Base-by-base conservation (phyloP, 2,888 invertebrate genomes). In the Xylota segnis region DNA sequence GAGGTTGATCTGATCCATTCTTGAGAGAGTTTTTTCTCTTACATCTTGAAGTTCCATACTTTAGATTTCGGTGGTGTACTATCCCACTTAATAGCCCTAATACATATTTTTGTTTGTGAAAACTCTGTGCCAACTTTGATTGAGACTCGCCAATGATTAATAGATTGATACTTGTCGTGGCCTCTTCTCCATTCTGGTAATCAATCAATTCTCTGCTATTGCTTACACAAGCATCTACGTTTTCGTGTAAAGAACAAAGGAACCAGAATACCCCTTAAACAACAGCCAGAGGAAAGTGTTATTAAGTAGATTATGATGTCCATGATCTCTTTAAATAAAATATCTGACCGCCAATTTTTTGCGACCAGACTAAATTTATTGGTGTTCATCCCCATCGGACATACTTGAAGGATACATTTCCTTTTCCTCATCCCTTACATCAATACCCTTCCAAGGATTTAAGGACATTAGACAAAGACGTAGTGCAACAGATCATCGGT, bases 401-500 rank as follows among this genome's bases (percentile, higher is more conserved):
- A 71, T 56, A 63, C 56, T 56, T 45, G 56, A 14, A 34, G 16
- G 32, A 43, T 16, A 29, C 7, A 45, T 45, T 61, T 61, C 66
- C 37, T 63, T 70, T 10, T 12, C 9, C 23, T 68, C 7, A 70
- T 77, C 54, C 77, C 23, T 61, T 77, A 32, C 70, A 61, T 70
- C 68, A 77, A 70, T 70, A 77, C 52, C 68, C 52, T 52, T 14
- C 7, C 16, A 61, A 61, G 18, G 32, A 59, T 43, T 47, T 68
- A 50, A 18, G 61, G n/a, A 47, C 54, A 63, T 16, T 34, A 61
- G 23, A 32, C 14, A 63, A 27, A 29, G 27, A 16, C 34, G 27
- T 23, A 52, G 4, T 16, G 70, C 78, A 78, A 71, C 78, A 79
- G 65, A 79, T 79, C 50, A 72, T 32, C n/a, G 10, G 40, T n/a